Conservation (phyloP, 2,113 vertebrate species). For the Rousettus leschenaultii region DNA sequence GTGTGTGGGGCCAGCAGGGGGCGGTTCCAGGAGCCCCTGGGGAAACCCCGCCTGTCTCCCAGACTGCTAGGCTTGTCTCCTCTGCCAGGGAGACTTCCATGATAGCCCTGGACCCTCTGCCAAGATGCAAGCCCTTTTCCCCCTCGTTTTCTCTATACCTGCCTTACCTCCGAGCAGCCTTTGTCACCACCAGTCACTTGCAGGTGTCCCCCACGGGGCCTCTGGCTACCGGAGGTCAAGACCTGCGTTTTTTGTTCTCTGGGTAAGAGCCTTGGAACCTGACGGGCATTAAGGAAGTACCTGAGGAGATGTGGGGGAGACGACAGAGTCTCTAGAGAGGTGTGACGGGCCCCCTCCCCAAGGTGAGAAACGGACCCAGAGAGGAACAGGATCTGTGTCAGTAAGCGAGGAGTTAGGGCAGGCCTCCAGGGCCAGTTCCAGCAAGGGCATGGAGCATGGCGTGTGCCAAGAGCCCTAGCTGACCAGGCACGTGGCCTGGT, state of each 20-base stretch:
- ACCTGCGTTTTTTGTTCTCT: fast-evolving
- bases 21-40: background rate
- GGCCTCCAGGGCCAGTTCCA: background rate
- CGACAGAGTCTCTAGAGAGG: background rate
- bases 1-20: background rate
- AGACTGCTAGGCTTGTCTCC: background rate
- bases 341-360: background rate
- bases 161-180: background rate
- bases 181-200: background rate
- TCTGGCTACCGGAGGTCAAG: background rate
- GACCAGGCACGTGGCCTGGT: background rate
- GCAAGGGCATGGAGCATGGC: background rate
- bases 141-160: background rate
- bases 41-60: background rate
- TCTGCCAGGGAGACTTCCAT: background rate
- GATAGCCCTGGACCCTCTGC: background rate
- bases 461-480: background rate
- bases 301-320: too few relatives aligned
- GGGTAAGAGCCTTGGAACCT: background rate
- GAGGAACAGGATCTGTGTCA: fast-evolving
- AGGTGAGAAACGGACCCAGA: fast-evolving
- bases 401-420: fast-evolving
- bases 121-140: background rate
- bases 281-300: background rate
- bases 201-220: background rate